Evolutionary conservation across 2,888 invertebrate species (phyloP).

Genomic region (Abscondita cerata): DNA sequence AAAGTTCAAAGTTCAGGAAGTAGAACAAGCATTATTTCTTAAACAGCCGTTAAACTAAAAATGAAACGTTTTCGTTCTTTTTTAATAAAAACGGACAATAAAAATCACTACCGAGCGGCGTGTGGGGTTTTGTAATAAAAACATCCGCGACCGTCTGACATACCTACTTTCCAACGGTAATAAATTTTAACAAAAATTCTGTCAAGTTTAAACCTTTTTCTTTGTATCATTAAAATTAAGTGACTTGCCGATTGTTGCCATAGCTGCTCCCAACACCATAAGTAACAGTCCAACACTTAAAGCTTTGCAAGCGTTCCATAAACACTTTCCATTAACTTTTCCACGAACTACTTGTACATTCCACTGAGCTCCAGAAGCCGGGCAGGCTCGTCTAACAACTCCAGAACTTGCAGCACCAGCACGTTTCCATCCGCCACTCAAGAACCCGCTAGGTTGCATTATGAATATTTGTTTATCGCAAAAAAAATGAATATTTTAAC

Average conservation of each 20-base stretch:
- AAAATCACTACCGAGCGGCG: too few species aligned
- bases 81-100: too few species aligned
- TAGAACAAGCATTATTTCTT: too few species aligned
- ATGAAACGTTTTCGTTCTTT: too few species aligned
- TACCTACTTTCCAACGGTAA: too few species aligned
- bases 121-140: too few species aligned
- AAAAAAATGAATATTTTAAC: not conserved
- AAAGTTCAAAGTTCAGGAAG: too few species aligned
- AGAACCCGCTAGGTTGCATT: conserved; percentile 52
- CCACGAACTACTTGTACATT: conserved; percentile 85
- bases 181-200: too few species aligned
- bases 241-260: conserved; percentile 87
- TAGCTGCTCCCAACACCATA: conserved; percentile 87
- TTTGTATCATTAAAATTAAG: conserved; percentile 1
- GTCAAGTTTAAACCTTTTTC: too few species aligned
- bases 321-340: conserved; percentile 86
- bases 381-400: conserved; percentile 72
- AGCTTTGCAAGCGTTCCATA: conserved; percentile 95
- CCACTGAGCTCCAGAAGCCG: conserved; percentile 84
- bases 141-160: too few species aligned
- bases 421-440: conserved; percentile 59
- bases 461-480: not conserved
- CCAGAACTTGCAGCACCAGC: conserved; percentile 56
- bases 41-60: too few species aligned
- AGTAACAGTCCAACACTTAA: conserved; percentile 85